Base-by-base conservation (phyloP, 2,888 invertebrate species). In the Rugalucina vietnamica region DNA sequence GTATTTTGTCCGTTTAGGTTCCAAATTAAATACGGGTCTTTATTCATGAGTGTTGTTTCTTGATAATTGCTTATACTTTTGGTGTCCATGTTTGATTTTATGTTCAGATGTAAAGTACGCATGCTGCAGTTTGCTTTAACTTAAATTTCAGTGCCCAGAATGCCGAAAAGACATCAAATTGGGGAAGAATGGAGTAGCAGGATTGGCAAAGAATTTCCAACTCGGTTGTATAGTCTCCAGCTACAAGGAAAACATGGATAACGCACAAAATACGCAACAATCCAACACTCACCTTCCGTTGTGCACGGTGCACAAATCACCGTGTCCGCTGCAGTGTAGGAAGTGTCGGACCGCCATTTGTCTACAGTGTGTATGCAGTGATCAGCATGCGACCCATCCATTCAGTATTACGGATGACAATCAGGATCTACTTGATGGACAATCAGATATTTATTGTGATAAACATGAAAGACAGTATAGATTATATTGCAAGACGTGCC, bases 91-190 rank as follows among this genome's bases (percentile, higher is more conserved):
- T n/a, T n/a, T n/a, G n/a, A n/a, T n/a, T n/a, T n/a, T n/a, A n/a
- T n/a, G n/a, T n/a, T n/a, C n/a, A n/a, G n/a, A n/a, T n/a, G n/a
- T n/a, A n/a, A n/a, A n/a, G n/a, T n/a, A n/a, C n/a, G n/a, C n/a
- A n/a, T n/a, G n/a, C n/a, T n/a, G n/a, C n/a, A n/a, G n/a, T n/a
- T n/a, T n/a, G n/a, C n/a, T n/a, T n/a, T n/a, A n/a, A n/a, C n/a
- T n/a, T n/a, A n/a, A n/a, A n/a, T 65, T 65, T 32, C 34, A 65
- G 36, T 87, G 87, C 49, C 87, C 87, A n/a, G 87, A 87, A 39
- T 87, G 87, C 29, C 54, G 87, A 3, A 65, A 43, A 27, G 80
- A 82, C n/a, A 79, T 82, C n/a, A 76, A 82, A 69, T 80, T 87
- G 18, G 87, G 82, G 18, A 74, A 65, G n/a, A 78, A 76, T 14